Conservation (phyloP, 1,140 invertebrate genomes). For the Colletes latitarsis region DNA sequence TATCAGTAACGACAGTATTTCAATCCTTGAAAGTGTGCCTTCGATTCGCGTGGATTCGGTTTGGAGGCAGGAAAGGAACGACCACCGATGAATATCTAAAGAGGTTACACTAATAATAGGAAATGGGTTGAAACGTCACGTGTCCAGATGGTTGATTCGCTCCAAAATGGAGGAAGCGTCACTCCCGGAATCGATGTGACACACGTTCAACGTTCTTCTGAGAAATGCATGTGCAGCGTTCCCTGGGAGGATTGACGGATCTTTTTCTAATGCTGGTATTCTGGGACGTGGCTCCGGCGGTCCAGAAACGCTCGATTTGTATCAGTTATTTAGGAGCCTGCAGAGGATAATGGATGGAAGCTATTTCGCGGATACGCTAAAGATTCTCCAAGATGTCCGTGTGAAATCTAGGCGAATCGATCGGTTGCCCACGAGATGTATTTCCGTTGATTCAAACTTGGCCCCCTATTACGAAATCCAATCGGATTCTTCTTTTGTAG, state of each 20-base stretch:
- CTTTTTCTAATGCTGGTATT: conserved; percentile 46
- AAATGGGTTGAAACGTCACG: conserved; percentile 50
- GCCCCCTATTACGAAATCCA: background rate
- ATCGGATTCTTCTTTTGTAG: background rate
- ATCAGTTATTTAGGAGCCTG: conserved; percentile 43
- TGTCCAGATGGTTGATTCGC: conserved; percentile 25
- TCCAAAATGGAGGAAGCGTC: conserved; percentile 55
- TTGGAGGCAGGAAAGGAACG: too few relatives aligned
- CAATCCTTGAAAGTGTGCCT: too few relatives aligned
- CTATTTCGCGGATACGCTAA: background rate
- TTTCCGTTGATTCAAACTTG: background rate
- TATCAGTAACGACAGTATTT: too few relatives aligned
- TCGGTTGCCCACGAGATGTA: background rate
- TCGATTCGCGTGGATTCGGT: too few relatives aligned
- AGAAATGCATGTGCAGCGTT: conserved; percentile 8
- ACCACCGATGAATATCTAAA: background rate
- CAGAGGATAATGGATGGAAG: conserved; percentile 15
- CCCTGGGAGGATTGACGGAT: conserved; percentile 52
- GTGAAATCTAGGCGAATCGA: conserved; percentile 6
- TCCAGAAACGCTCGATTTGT: conserved; percentile 37
- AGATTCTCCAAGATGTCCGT: background rate
- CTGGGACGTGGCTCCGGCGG: conserved; percentile 18
- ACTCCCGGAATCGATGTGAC: conserved; percentile 40
- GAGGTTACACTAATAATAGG: conserved; percentile 49
- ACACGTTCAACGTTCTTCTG: conserved; percentile 16